Evolutionary conservation across 2,888 invertebrate genomes (phyloP).

Genomic region (Danaus chrysippus): DNA sequence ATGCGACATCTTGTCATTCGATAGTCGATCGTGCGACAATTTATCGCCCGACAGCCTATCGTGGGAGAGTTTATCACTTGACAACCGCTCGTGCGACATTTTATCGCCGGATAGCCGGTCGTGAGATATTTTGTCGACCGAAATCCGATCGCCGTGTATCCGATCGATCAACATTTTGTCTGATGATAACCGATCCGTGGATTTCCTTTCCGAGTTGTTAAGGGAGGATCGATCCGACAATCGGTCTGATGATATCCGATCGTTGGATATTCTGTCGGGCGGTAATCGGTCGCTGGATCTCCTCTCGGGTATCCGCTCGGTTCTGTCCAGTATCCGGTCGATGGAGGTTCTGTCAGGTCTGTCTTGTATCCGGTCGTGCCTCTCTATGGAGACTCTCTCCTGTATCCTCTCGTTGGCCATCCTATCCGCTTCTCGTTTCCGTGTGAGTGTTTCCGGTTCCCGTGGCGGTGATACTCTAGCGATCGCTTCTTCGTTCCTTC

Average conservation of each 20-base stretch:
- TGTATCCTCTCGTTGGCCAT: constrained; percentile 45
- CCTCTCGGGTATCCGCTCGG: constrained; percentile 35
- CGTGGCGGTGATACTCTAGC: constrained; percentile 60
- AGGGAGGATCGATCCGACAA: constrained; percentile 41
- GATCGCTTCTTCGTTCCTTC: constrained; percentile 59
- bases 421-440: constrained; percentile 43
- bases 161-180: constrained; percentile 34
- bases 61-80: constrained; percentile 33
- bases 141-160: constrained; percentile 36
- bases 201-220: constrained; percentile 33
- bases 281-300: constrained; percentile 32
- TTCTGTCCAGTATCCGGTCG: constrained; percentile 30
- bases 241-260: constrained; percentile 37
- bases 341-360: constrained; percentile 36
- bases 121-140: constrained; percentile 35
- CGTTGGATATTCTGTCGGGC: constrained; percentile 33
- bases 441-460: constrained; percentile 45
- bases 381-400: constrained; percentile 42
- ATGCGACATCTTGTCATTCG: constrained; percentile 40
- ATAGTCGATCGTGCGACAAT: constrained; percentile 38
- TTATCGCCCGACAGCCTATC: constrained; percentile 39
- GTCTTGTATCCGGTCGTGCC: constrained; percentile 45
- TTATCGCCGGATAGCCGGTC: constrained; percentile 47
- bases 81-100: constrained; percentile 43
- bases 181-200: constrained; percentile 32